Conservation (phyloP, 2,888 invertebrate genomes). For the Halictus quadricinctus region DNA sequence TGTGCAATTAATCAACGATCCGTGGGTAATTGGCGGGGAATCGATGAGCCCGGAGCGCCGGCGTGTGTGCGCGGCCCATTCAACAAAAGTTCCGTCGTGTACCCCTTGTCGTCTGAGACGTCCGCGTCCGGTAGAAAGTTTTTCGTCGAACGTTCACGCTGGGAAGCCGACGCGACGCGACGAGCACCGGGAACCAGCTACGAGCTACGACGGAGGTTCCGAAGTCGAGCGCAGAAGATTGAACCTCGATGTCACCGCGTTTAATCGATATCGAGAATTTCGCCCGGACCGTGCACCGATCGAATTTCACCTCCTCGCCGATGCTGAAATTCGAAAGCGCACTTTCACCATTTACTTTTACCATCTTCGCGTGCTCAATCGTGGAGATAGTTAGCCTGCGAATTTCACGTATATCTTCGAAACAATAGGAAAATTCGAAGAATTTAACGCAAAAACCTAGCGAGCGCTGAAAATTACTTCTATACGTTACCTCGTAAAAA, state of each 20-base stretch:
- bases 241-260: conserved; percentile 7
- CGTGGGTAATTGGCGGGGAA: conserved; percentile 63
- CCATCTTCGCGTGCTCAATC: neutral
- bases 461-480: too few species aligned
- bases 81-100: conserved; percentile 61
- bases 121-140: conserved; percentile 44
- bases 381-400: neutral
- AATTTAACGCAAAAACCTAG: too few species aligned
- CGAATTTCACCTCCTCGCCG: conserved; percentile 24
- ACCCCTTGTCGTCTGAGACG: conserved; percentile 26
- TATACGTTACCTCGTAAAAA: too few species aligned
- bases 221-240: conserved; percentile 12
- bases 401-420: too few species aligned
- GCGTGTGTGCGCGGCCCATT: conserved; percentile 58
- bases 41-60: conserved; percentile 62
- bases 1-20: conserved; percentile 68
- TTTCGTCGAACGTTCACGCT: conserved; percentile 8
- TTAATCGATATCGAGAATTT: conserved; percentile 18
- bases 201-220: neutral
- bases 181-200: neutral
- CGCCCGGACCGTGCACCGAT: conserved; percentile 17
- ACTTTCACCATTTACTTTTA: conserved; percentile 9
- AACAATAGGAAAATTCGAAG: too few species aligned
- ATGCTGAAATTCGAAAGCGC: neutral
- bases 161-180: neutral